Percentiles rank a stretch among this genome's conserved stretches.
Conservation (phyloP, 1,140 invertebrate species). For the Papilio helenus region DNA sequence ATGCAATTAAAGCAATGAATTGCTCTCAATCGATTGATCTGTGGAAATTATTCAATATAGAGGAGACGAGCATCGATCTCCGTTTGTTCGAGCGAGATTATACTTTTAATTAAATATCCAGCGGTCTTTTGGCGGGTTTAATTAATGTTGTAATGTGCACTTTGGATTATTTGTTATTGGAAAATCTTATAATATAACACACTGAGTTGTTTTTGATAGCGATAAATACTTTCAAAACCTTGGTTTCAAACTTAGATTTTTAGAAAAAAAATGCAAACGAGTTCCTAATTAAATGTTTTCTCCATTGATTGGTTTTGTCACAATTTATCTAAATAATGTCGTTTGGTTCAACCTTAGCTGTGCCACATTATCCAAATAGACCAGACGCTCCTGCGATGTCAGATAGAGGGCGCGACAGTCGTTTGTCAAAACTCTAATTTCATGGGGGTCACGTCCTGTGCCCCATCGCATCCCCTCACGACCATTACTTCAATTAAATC, state of each 20-base stretch:
- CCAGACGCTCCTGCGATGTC: not conserved
- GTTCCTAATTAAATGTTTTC: too few relatives aligned
- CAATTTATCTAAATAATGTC: not conserved
- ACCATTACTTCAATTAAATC: constrained; percentile 5
- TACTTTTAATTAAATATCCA: constrained; percentile 34
- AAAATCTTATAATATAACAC: not conserved
- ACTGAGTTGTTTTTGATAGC: not conserved
- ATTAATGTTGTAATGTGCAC: not conserved
- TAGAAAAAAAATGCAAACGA: too few relatives aligned
- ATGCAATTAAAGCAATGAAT: constrained; percentile 38
- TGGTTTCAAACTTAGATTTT: too few relatives aligned
- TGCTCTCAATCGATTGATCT: constrained; percentile 4
- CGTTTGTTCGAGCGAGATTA: constrained; percentile 12
- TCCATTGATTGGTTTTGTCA: not conserved
- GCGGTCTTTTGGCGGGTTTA: not conserved
- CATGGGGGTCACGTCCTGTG: constrained; percentile 2
- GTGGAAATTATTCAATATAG: constrained; percentile 26
- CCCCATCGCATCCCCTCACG: not conserved
- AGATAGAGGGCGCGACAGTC: constrained; percentile 3
- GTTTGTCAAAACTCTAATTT: not conserved
- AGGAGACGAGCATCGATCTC: constrained; percentile 15
- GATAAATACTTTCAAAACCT: not conserved
- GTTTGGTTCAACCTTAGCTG: not conserved
- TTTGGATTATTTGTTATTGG: not conserved
- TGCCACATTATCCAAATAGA: not conserved